These are phyloP conservation scores for Rhaphigaster nebulosa DNA, from an alignment of 2,888 invertebrate species.

Conservation along the genomic window DNA sequence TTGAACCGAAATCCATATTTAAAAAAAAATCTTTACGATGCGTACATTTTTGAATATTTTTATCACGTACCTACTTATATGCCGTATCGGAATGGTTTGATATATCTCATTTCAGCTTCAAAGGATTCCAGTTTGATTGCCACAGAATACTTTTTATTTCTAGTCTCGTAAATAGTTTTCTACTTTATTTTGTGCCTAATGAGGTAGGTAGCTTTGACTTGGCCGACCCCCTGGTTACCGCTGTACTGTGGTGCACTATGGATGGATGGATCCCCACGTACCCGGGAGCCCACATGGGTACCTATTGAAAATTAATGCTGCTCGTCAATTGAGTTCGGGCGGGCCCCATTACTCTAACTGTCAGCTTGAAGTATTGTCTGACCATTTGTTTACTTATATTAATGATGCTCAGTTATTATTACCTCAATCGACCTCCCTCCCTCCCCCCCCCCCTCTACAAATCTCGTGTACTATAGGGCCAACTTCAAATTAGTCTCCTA, in stretches of 20 bases:
- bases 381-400: slow-evolving; percentile 64
- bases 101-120: too few species aligned
- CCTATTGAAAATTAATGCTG: slow-evolving; percentile 63
- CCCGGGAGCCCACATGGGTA: slow-evolving; percentile 47
- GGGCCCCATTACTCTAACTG: slow-evolving; percentile 62
- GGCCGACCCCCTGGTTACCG: background rate
- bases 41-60: too few species aligned
- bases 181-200: background rate
- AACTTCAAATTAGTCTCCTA: slow-evolving; percentile 33
- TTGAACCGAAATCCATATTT: too few species aligned
- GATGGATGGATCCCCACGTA: slow-evolving; percentile 7
- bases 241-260: background rate
- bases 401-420: slow-evolving; percentile 62
- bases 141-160: too few species aligned
- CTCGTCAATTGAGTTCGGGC: slow-evolving; percentile 62
- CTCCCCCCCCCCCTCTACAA: slow-evolving; percentile 1
- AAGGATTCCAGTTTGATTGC: too few species aligned
- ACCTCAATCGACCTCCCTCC: background rate
- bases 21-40: too few species aligned
- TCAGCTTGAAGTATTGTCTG: slow-evolving; percentile 62
- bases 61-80: too few species aligned
- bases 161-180: background rate
- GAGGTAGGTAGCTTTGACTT: background rate
- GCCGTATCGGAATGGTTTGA: too few species aligned
- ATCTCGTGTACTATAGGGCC: slow-evolving; percentile 8